Conservation (phyloP, 1,140 invertebrate genomes). For the Trichomalopsis sarcophagae region DNA sequence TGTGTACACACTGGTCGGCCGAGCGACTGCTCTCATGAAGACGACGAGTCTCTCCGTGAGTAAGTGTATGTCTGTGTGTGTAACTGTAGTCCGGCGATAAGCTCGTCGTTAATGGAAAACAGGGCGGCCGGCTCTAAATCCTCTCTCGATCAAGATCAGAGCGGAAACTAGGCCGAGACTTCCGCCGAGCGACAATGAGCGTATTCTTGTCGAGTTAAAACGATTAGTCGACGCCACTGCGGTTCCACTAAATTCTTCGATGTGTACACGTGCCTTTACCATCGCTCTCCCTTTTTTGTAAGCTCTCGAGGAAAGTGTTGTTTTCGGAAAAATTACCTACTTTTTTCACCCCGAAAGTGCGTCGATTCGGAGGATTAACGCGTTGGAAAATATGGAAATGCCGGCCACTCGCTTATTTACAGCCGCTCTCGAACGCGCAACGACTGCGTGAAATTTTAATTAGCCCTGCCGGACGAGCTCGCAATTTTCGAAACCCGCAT, state of each 20-base stretch:
- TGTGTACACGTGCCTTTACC: neutral
- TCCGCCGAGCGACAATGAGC: neutral
- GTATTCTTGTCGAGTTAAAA: slow-evolving; percentile 4
- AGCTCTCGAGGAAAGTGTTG: too few species aligned
- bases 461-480: neutral
- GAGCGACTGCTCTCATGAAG: neutral
- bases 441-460: neutral
- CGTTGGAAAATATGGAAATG: neutral
- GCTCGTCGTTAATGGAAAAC: slow-evolving; percentile 14
- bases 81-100: neutral
- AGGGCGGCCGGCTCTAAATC: neutral
- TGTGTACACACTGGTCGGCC: neutral
- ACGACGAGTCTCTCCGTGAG: neutral
- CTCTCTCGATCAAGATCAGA: slow-evolving; percentile 16
- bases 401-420: neutral
- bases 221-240: neutral
- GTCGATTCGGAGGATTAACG: neutral
- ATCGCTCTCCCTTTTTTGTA: neutral
- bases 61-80: neutral
- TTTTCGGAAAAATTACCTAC: too few species aligned
- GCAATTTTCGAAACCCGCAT: neutral
- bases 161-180: slow-evolving; percentile 7
- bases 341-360: too few species aligned
- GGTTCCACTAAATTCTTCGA: too few species aligned
- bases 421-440: neutral